phyloP scores from a whole-genome alignment of 2,797 vertebrate species.

The Xiphorhynchus erythropygius region DNA sequence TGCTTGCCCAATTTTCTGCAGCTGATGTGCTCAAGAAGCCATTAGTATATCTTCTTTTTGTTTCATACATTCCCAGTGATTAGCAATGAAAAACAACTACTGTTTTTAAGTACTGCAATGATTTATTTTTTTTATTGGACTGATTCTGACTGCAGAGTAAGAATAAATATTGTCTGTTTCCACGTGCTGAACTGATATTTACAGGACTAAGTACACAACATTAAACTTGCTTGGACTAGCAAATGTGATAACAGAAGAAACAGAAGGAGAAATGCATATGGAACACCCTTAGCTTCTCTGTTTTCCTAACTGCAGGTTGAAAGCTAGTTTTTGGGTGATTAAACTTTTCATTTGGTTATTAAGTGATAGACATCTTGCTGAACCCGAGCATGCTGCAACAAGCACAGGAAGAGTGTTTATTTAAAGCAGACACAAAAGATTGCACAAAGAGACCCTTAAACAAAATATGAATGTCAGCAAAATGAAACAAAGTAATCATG shows the following conservation, averaged over 20 bases:
- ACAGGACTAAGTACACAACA: slow-evolving; percentile 17
- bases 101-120: not conserved
- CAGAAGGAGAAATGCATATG: slow-evolving; percentile 32
- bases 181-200: slow-evolving; percentile 31
- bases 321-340: slow-evolving; percentile 70
- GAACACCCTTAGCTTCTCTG: slow-evolving; percentile 49
- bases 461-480: slow-evolving; percentile 62
- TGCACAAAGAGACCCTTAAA: slow-evolving; percentile 61
- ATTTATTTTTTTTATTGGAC: not conserved
- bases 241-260: slow-evolving; percentile 37
- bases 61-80: not conserved
- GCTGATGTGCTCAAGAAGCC: not conserved
- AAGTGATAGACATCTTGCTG: slow-evolving; percentile 68
- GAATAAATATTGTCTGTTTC: slow-evolving; percentile 45
- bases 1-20: not conserved
- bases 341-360: slow-evolving; percentile 74
- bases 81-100: not conserved
- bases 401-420: slow-evolving; percentile 46
- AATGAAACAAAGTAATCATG: slow-evolving; percentile 47
- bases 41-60: slow-evolving; percentile 15
- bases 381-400: slow-evolving; percentile 57
- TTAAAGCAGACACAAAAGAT: slow-evolving; percentile 51
- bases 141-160: slow-evolving; percentile 23
- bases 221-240: slow-evolving; percentile 55
- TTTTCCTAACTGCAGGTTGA: slow-evolving; percentile 68